A percentile compares a stretch with the other conserved stretches of the same genome.
Conservation (phyloP, 2,888 invertebrate species). For the Dasypogon diadema region DNA sequence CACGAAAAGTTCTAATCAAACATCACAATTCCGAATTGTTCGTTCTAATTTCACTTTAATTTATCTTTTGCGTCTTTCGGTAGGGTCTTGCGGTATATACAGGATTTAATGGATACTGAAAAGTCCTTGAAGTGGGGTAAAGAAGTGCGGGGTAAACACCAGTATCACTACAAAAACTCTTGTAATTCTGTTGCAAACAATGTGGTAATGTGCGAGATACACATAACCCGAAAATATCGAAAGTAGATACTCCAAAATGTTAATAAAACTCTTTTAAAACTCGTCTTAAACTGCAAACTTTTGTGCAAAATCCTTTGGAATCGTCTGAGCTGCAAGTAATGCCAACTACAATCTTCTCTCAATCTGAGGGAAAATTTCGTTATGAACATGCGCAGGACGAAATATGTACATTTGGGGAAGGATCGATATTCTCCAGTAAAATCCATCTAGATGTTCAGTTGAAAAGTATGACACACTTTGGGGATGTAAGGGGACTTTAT, state of each 20-base stretch:
- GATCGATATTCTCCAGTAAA: conserved; percentile 10
- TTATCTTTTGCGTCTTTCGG: conserved; percentile 32
- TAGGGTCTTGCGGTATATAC: conserved; percentile 20
- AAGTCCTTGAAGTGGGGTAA: conserved; percentile 24
- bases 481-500: too few species aligned
- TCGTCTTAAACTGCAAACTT: not conserved
- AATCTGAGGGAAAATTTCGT: conserved; percentile 10
- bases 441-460: conserved; percentile 15
- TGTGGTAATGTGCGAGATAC: too few species aligned
- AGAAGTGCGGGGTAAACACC: conserved; percentile 8
- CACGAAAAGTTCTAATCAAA: not conserved
- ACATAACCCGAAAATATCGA: too few species aligned
- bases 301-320: conserved; percentile 33
- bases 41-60: not conserved
- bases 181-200: not conserved
- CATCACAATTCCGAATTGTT: not conserved
- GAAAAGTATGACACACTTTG: too few species aligned
- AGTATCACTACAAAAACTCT: not conserved
- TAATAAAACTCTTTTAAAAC: not conserved
- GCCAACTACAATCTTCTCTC: conserved; percentile 14
- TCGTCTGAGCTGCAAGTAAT: conserved; percentile 43
- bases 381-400: conserved; percentile 8
- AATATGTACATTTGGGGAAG: conserved; percentile 10
- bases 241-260: too few species aligned
- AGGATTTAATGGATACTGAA: not conserved